Conservation (phyloP, 2,797 vertebrate species). For the Coracias cyanogaster region DNA sequence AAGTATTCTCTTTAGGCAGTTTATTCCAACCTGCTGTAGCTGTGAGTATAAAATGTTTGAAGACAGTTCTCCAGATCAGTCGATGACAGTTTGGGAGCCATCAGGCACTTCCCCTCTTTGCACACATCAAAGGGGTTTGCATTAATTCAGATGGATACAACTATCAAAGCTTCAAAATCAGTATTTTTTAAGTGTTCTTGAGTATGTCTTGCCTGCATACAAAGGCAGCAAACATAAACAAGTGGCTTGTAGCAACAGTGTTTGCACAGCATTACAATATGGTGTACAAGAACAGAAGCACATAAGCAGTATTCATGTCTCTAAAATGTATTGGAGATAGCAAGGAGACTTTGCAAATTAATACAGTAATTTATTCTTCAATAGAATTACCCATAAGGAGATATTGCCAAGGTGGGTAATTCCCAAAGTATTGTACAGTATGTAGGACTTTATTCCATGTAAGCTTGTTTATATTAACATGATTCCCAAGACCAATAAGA, state of each 20-base stretch:
- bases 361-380: background rate
- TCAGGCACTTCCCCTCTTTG: background rate
- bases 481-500: background rate
- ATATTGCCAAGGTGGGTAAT: background rate
- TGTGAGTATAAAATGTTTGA: background rate
- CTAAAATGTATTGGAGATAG: background rate
- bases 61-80: background rate
- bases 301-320: background rate
- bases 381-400: background rate
- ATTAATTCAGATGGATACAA: background rate
- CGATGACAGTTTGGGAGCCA: background rate
- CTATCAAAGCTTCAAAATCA: constrained; percentile 22
- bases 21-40: constrained; percentile 14
- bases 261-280: background rate
- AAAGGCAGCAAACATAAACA: background rate
- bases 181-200: background rate
- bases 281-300: background rate
- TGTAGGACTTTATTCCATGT: background rate
- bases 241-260: background rate
- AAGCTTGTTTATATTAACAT: background rate
- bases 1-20: constrained; percentile 53
- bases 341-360: background rate
- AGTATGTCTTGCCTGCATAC: background rate
- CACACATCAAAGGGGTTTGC: constrained; percentile 10
- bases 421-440: background rate